A percentile compares a stretch with the other conserved stretches of the same genome.
Evolutionary conservation across 2,888 invertebrate species (phyloP).

Genomic region (Hirtodrosophila alboralis): DNA sequence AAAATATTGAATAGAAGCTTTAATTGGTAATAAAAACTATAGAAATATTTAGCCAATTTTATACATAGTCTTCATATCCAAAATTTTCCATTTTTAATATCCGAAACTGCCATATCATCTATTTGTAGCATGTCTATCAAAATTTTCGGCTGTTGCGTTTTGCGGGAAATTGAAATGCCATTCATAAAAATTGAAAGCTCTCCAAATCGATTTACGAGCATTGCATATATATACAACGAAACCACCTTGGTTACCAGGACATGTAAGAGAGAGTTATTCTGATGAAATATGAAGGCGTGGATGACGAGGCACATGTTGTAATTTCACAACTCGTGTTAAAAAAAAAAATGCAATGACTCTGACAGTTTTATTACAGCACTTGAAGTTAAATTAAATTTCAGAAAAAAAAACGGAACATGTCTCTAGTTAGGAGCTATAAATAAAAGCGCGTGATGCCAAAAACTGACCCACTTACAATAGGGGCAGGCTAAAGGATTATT

Average conservation of each 20-base stretch:
- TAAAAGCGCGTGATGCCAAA: conserved; percentile 35
- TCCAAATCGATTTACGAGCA: conserved; percentile 32
- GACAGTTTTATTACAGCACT: conserved; percentile 40
- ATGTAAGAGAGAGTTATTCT: conserved; percentile 1
- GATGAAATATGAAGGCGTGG: conserved; percentile 8
- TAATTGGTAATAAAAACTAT: no score
- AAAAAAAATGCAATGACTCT: conserved; percentile 9
- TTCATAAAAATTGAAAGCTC: conserved; percentile 43
- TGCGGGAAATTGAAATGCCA: conserved; percentile 53
- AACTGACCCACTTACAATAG: conserved; percentile 60
- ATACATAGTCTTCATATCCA: not conserved
- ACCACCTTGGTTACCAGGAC: not conserved
- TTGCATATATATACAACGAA: not conserved
- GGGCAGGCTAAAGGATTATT: no score
- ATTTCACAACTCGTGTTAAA: conserved; percentile 25
- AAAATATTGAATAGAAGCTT: no score
- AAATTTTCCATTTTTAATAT: conserved; percentile 1
- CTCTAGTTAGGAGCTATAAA: conserved; percentile 8
- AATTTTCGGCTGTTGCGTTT: conserved; percentile 16
- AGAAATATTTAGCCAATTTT: no score
- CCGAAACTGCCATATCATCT: not conserved
- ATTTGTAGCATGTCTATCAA: conserved; percentile 14
- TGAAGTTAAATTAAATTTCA: conserved; percentile 25
- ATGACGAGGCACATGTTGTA: conserved; percentile 18
- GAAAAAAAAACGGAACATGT: not conserved